These are phyloP conservation scores for Cyprinus carpio DNA, from an alignment of 2,113 vertebrate species.

Conservation along the genomic window DNA sequence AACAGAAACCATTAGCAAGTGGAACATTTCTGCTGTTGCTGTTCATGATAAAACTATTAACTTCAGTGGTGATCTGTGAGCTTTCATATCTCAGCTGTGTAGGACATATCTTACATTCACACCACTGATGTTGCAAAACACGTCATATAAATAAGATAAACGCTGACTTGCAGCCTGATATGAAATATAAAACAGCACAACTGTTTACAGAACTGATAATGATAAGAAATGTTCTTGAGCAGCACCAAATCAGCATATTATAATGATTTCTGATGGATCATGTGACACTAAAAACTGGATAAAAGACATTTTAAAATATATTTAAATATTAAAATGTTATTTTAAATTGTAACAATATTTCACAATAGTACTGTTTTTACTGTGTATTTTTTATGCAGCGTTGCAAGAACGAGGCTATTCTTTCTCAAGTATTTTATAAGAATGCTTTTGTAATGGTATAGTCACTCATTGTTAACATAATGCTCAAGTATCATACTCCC, in stretches of 20 bases:
- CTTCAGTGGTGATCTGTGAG: not conserved
- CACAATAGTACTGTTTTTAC: not conserved
- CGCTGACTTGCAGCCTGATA: not conserved
- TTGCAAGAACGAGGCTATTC: too few relatives aligned
- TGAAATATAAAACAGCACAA: not conserved
- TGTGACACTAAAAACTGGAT: not conserved
- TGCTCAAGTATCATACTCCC: not conserved
- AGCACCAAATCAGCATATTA: not conserved
- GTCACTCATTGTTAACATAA: not conserved
- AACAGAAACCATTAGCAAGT: not conserved
- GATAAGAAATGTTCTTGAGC: not conserved
- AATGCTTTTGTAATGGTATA: not conserved
- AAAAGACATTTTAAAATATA: not conserved
- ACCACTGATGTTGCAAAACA: not conserved
- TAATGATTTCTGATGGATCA: not conserved
- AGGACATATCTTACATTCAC: not conserved
- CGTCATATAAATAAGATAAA: not conserved
- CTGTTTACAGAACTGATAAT: not conserved
- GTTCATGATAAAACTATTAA: not conserved
- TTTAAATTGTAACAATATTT: too few relatives aligned
- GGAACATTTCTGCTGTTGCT: not conserved
- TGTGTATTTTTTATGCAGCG: too few relatives aligned
- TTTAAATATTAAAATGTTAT: too few relatives aligned
- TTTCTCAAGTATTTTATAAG: not conserved
- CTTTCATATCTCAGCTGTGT: not conserved